phyloP scores from a whole-genome alignment of 2,113 vertebrate genomes.

The Cyphomyrus discorhynchus region DNA sequence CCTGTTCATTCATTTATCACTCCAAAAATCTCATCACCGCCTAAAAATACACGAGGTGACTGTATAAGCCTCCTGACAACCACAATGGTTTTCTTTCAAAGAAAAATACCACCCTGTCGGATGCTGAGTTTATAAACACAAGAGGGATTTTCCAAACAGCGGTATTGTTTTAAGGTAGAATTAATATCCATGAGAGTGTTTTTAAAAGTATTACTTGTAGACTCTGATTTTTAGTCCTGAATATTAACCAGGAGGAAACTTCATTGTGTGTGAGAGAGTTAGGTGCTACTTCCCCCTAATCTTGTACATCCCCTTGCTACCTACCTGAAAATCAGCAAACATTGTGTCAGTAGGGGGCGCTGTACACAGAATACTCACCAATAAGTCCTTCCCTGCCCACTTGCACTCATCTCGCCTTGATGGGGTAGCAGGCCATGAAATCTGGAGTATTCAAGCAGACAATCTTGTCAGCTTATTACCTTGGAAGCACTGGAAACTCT shows the following conservation, averaged over 20 bases:
- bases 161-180: neutral
- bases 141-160: neutral
- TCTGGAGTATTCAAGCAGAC: conserved; percentile 56
- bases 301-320: neutral
- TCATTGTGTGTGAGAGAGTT: neutral
- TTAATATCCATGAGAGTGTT: neutral
- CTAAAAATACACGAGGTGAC: neutral
- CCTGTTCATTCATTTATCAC: neutral
- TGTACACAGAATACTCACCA: conserved; percentile 63
- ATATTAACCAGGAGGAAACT: neutral
- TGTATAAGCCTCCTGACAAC: neutral
- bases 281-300: neutral
- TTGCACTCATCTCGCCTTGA: conserved; percentile 92
- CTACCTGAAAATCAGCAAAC: neutral
- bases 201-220: neutral
- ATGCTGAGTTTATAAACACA: neutral
- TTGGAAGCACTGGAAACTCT: neutral
- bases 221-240: neutral
- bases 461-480: conserved; percentile 29
- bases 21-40: neutral
- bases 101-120: neutral
- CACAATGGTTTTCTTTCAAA: neutral
- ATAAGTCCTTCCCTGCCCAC: conserved; percentile 94
- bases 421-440: conserved; percentile 89
- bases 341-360: neutral